Evolutionary conservation across 2,888 invertebrate species (phyloP).

Genomic region (Craniophora ligustri): DNA sequence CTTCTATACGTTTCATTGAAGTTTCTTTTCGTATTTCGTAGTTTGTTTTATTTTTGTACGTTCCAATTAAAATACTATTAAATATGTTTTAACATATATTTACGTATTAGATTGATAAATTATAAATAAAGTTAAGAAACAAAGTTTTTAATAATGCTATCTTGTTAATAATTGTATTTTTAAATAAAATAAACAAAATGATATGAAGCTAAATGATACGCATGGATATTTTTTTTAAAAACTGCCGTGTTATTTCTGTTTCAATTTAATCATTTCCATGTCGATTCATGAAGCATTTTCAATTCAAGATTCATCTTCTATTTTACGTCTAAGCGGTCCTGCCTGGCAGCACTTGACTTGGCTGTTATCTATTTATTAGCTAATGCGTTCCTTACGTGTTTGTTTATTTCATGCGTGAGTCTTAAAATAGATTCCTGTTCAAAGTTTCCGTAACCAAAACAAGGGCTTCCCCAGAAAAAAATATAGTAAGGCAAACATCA

Average conservation of each 20-base stretch:
- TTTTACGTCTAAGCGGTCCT: conserved; percentile 16
- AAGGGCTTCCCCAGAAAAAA: conserved; percentile 5
- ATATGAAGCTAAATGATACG: too few species aligned
- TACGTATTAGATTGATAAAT: too few species aligned
- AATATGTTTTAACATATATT: too few species aligned
- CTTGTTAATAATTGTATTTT: too few species aligned
- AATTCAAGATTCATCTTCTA: conserved; percentile 20
- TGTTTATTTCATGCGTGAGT: not conserved
- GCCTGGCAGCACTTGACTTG: conserved; percentile 8
- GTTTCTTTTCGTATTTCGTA: not conserved
- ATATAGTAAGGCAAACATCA: too few species aligned
- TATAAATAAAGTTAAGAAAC: too few species aligned
- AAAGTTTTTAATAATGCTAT: too few species aligned
- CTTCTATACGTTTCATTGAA: too few species aligned
- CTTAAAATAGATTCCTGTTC: conserved; percentile 1
- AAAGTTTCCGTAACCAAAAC: not conserved
- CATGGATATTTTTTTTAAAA: too few species aligned
- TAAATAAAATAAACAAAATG: too few species aligned
- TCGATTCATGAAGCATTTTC: conserved; percentile 12
- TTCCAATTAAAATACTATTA: too few species aligned
- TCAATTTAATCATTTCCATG: not conserved
- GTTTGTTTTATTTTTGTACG: too few species aligned
- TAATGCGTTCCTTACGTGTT: conserved; percentile 6
- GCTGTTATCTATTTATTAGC: conserved; percentile 19
- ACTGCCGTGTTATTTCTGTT: not conserved